phyloP scores from a whole-genome alignment of 2,797 vertebrate genomes.

The Enoplosus armatus region DNA sequence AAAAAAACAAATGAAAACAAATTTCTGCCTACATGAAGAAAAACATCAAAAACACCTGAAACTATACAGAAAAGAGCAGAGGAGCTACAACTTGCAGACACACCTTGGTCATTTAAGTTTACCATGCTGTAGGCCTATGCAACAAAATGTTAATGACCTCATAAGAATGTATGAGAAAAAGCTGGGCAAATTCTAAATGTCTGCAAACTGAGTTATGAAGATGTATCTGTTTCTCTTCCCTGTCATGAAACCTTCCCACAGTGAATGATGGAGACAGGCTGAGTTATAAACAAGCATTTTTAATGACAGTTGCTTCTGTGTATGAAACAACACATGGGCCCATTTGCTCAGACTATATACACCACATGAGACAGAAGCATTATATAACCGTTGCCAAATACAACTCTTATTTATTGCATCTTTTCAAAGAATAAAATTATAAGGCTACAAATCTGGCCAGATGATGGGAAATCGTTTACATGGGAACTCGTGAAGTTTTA shows the following conservation, averaged over 20 bases:
- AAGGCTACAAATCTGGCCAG: constrained; percentile 60
- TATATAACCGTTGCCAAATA: constrained; percentile 52
- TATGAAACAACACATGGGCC: constrained; percentile 59
- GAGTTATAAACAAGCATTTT: constrained; percentile 73
- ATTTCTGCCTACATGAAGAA: not conserved
- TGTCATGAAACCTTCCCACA: constrained; percentile 22
- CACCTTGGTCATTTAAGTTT: not conserved
- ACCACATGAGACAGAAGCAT: constrained; percentile 54
- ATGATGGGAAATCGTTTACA: constrained; percentile 63
- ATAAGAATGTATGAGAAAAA: constrained; percentile 23
- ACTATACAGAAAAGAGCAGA: not conserved
- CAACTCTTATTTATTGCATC: constrained; percentile 69
- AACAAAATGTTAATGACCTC: constrained; percentile 4
- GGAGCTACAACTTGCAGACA: not conserved
- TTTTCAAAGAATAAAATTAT: constrained; percentile 53
- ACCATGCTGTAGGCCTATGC: not conserved
- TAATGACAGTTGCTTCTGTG: constrained; percentile 67
- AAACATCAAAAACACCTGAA: not conserved
- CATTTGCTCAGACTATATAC: constrained; percentile 47
- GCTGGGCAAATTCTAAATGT: not conserved
- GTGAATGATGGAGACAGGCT: constrained; percentile 57
- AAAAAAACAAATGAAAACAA: not conserved
- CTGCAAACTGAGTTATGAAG: constrained; percentile 27
- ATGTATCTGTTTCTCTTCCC: constrained; percentile 10
- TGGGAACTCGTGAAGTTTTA: constrained; percentile 50